These are phyloP conservation scores for Formicarius rufipectus DNA, from an alignment of 2,113 vertebrate species.

Conservation along the genomic window DNA sequence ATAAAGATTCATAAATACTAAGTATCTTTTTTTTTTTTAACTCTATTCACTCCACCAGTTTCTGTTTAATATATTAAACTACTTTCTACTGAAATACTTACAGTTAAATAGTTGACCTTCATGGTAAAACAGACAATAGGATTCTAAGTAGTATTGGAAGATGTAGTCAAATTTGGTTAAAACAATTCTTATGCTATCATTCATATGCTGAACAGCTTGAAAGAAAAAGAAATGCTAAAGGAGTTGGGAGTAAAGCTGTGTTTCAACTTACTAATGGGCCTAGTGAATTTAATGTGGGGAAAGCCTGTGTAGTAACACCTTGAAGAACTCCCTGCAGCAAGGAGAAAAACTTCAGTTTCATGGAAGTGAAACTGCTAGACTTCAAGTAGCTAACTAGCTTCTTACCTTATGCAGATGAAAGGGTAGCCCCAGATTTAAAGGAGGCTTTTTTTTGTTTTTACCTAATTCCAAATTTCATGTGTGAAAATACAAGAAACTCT, in stretches of 20 bases:
- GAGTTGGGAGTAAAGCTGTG: not conserved
- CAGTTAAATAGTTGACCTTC: not conserved
- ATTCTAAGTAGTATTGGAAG: not conserved
- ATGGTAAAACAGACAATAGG: not conserved
- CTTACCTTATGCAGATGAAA: not conserved
- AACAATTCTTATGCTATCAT: not conserved
- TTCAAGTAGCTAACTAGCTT: not conserved
- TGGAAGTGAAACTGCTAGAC: not conserved
- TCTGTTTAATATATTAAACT: not conserved
- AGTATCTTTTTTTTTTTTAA: not conserved
- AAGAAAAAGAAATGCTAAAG: not conserved
- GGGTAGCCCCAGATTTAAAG: not conserved
- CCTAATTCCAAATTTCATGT: not conserved
- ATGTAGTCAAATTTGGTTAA: not conserved
- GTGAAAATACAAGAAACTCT: not conserved
- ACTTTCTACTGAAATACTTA: not conserved
- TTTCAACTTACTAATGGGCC: not conserved
- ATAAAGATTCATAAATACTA: not conserved
- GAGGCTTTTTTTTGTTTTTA: not conserved
- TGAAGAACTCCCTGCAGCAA: not conserved
- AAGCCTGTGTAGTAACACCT: not conserved
- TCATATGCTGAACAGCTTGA: not conserved
- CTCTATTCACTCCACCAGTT: not conserved
- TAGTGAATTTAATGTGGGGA: not conserved
- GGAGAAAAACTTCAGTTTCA: not conserved